phyloP scores from a whole-genome alignment of 2,113 vertebrate genomes.

The Mohoua ochrocephala region DNA sequence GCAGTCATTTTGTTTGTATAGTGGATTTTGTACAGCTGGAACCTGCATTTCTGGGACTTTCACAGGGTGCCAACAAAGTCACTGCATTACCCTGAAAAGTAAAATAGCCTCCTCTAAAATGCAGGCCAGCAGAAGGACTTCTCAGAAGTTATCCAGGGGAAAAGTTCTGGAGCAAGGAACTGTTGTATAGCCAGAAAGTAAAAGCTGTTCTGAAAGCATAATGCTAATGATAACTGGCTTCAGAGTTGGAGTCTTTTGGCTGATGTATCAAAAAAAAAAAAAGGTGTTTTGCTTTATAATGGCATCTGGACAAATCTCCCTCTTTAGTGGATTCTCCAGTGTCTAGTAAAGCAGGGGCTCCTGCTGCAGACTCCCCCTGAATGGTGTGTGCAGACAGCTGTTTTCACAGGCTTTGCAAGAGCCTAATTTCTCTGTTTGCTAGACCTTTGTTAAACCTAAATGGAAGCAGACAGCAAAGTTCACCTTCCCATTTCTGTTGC shows the following conservation, averaged over 20 bases:
- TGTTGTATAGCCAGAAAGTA: neutral
- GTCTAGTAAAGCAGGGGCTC: neutral
- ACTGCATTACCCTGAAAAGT: neutral
- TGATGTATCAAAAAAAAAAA: neutral
- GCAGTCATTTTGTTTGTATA: fast-evolving
- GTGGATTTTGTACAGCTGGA: neutral
- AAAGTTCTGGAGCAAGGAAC: neutral
- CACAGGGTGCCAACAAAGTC: neutral
- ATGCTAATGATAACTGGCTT: neutral
- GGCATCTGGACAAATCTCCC: neutral
- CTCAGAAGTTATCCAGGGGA: neutral
- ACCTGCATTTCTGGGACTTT: neutral
- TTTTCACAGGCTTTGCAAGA: neutral
- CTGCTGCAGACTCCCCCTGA: neutral
- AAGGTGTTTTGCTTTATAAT: neutral
- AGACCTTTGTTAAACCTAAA: neutral
- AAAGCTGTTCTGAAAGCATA: neutral
- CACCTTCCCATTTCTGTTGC: neutral
- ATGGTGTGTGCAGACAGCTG: neutral
- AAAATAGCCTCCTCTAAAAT: neutral
- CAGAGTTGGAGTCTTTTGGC: neutral
- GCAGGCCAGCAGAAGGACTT: neutral
- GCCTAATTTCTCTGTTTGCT: neutral
- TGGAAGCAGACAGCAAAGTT: neutral
- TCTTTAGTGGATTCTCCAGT: neutral